phyloP scores from a whole-genome alignment of 1,140 invertebrate genomes.

The Propsilocerus akamusi region DNA sequence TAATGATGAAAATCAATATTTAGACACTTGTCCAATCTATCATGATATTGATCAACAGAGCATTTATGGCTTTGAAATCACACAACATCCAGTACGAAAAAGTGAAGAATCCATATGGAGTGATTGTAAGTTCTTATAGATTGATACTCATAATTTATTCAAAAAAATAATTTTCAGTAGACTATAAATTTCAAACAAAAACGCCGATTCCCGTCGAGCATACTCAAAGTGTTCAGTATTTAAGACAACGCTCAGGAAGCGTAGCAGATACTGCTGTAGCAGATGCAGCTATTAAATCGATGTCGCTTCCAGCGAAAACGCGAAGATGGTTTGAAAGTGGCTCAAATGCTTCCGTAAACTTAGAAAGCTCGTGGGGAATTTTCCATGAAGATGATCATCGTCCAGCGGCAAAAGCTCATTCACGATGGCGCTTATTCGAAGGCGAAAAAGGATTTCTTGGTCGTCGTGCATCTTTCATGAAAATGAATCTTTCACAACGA shows the following conservation, averaged over 20 bases:
- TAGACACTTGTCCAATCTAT: slow-evolving; percentile 9
- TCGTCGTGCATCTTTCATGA: neutral
- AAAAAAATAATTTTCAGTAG: neutral
- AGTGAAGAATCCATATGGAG: neutral
- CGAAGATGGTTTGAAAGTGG: slow-evolving; percentile 5
- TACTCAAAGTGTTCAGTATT: neutral
- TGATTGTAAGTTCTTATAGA: slow-evolving; percentile 8
- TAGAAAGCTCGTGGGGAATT: neutral
- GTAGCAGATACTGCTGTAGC: neutral
- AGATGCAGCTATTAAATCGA: neutral
- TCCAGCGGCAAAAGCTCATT: neutral
- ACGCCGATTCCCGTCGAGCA: neutral
- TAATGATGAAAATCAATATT: neutral
- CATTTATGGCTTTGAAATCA: slow-evolving; percentile 13
- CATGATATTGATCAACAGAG: slow-evolving; percentile 15
- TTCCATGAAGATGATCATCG: neutral
- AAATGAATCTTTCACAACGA: neutral
- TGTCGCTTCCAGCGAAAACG: neutral
- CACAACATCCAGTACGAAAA: neutral
- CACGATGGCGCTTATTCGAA: neutral
- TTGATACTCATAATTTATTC: neutral
- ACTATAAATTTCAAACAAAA: neutral
- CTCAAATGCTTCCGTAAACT: neutral
- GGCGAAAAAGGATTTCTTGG: neutral
- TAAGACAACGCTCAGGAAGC: neutral